Evolutionary conservation across 2,797 vertebrate species (phyloP).

Genomic region (Schizothorax lantsangensis): DNA sequence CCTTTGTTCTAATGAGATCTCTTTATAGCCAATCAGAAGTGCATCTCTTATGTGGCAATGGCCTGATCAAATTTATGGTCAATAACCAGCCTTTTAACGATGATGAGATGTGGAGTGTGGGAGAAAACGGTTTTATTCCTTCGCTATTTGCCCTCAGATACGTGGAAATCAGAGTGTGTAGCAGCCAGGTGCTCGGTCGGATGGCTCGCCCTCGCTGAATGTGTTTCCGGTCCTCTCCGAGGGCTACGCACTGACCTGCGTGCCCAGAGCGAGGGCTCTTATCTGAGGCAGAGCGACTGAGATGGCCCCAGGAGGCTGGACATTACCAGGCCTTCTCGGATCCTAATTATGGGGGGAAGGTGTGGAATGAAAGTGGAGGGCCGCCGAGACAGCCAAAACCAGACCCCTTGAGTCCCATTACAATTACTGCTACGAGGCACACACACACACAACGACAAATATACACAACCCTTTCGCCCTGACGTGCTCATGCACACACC

Average conservation of each 20-base stretch:
- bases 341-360: conserved; percentile 69
- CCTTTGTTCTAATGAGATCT: conserved; percentile 42
- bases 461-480: conserved; percentile 44
- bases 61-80: conserved; percentile 50
- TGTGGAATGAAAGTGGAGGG: conserved; percentile 55
- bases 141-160: not conserved
- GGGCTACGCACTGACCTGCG: conserved; percentile 29
- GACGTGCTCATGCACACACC: conserved; percentile 47
- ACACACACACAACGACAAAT: conserved; percentile 24
- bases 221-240: conserved; percentile 26
- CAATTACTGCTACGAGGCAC: conserved; percentile 58
- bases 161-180: not conserved
- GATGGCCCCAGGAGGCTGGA: conserved; percentile 49
- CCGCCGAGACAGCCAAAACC: conserved; percentile 32
- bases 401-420: conserved; percentile 55
- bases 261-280: conserved; percentile 38
- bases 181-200: conserved; percentile 19
- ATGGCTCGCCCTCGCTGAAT: not conserved
- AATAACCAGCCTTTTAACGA: conserved; percentile 43
- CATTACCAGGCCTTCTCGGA: conserved; percentile 65
- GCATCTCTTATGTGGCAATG: conserved; percentile 43
- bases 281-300: conserved; percentile 40
- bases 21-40: conserved; percentile 59
- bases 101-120: conserved; percentile 45
- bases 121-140: conserved; percentile 23